These are phyloP conservation scores for Sebastes matsubarae DNA, from an alignment of 2,797 vertebrate species.

Conservation along the genomic window DNA sequence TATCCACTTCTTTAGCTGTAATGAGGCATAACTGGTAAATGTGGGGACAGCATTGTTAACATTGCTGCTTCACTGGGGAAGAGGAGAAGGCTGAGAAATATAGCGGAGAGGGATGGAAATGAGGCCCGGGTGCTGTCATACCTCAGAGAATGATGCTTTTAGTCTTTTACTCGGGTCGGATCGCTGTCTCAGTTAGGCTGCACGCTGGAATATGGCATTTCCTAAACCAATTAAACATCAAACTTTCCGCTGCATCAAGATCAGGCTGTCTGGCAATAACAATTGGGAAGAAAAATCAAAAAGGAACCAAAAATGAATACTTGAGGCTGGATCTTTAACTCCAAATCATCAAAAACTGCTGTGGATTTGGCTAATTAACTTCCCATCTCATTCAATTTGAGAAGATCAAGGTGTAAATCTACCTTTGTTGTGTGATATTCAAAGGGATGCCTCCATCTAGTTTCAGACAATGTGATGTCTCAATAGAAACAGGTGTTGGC, in stretches of 20 bases:
- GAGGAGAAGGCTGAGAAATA: constrained; percentile 72
- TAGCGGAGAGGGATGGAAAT: constrained; percentile 71
- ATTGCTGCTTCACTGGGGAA: constrained; percentile 75
- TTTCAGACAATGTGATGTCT: constrained; percentile 32
- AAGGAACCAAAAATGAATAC: constrained; percentile 28
- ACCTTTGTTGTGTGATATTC: constrained; percentile 16
- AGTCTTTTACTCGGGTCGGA: constrained; percentile 56
- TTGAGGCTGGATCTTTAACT: constrained; percentile 11
- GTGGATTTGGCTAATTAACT: constrained; percentile 50
- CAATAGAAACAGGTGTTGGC: constrained; percentile 31
- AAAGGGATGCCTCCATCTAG: constrained; percentile 35
- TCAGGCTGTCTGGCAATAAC: constrained; percentile 50
- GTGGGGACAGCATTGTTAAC: constrained; percentile 82
- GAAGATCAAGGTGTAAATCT: constrained; percentile 33
- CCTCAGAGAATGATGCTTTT: constrained; percentile 66
- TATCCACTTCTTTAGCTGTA: constrained; percentile 81
- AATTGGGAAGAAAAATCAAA: constrained; percentile 28
- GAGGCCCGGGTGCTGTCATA: constrained; percentile 71
- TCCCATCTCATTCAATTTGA: constrained; percentile 6
- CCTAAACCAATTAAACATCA: constrained; percentile 76
- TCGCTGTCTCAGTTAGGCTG: constrained; percentile 54
- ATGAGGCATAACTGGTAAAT: constrained; percentile 84
- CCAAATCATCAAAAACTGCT: constrained; percentile 20
- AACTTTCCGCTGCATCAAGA: constrained; percentile 57
- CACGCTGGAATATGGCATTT: constrained; percentile 57